phyloP scores from a whole-genome alignment of 2,113 vertebrate species.

The Lasiurus borealis region DNA sequence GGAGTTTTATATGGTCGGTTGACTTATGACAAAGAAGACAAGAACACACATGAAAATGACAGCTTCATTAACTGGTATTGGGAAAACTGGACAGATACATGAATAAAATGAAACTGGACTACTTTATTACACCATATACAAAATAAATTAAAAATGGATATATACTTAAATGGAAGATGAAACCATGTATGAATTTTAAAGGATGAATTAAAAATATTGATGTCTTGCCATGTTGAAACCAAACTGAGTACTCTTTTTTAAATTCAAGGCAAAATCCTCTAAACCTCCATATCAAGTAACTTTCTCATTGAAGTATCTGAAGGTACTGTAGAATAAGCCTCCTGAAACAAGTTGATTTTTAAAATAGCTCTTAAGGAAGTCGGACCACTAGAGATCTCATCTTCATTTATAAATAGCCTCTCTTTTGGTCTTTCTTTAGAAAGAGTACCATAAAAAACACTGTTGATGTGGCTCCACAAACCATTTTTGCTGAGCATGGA shows the following conservation, averaged over 20 bases:
- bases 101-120: neutral
- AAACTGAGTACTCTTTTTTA: neutral
- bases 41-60: neutral
- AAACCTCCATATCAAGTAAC: neutral
- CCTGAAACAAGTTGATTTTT: neutral
- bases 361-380: neutral
- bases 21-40: neutral
- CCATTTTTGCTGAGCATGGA: neutral
- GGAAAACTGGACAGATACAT: neutral
- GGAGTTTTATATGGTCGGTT: neutral
- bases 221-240: neutral
- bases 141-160: neutral
- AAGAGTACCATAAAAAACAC: neutral
- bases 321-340: neutral
- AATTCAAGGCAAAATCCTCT: conserved; percentile 1
- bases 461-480: neutral
- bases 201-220: neutral
- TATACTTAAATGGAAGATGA: neutral
- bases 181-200: neutral
- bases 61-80: neutral
- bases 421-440: neutral
- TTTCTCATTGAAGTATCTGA: neutral
- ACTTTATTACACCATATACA: neutral
- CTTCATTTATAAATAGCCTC: neutral
- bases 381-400: neutral